Evolutionary conservation across 1,140 invertebrate species (phyloP).

Genomic region (Oedothorax gibbosus): DNA sequence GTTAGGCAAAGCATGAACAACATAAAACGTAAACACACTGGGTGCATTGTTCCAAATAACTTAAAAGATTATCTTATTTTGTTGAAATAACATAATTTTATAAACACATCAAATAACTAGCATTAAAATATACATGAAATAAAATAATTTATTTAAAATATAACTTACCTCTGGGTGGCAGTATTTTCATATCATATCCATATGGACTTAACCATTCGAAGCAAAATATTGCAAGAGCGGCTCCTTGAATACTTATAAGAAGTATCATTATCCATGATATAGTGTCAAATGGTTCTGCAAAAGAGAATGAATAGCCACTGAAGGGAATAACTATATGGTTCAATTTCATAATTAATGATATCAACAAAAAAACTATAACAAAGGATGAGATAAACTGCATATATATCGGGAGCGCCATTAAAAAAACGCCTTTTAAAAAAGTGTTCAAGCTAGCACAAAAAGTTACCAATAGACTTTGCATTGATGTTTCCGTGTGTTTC

Average conservation of each 20-base stretch:
- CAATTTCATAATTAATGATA: too few relatives aligned
- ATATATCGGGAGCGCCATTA: too few relatives aligned
- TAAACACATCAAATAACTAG: background rate
- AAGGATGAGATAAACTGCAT: too few relatives aligned
- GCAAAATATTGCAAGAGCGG: slow-evolving; percentile 95
- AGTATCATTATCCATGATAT: slow-evolving; percentile 98
- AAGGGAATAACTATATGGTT: too few relatives aligned
- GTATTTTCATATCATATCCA: slow-evolving; percentile 92
- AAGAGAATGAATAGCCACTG: slow-evolving; percentile 12
- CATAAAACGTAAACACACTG: too few relatives aligned
- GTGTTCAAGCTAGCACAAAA: too few relatives aligned
- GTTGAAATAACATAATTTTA: background rate
- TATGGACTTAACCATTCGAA: slow-evolving; percentile 97
- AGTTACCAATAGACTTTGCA: too few relatives aligned
- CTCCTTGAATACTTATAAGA: slow-evolving; percentile 95
- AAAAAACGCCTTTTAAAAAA: too few relatives aligned
- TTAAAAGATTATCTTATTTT: background rate
- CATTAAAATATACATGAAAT: background rate
- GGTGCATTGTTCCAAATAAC: background rate
- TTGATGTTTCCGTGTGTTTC: too few relatives aligned
- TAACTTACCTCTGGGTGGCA: slow-evolving; percentile 68
- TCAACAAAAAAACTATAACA: too few relatives aligned
- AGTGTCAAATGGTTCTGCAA: slow-evolving; percentile 95
- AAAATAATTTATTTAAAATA: background rate
- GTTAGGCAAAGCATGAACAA: too few relatives aligned